Evolutionary conservation across 2,797 vertebrate genomes (phyloP), one percentile per base, ranked within the genome.

Genomic region (Octomys mimax): DNA sequence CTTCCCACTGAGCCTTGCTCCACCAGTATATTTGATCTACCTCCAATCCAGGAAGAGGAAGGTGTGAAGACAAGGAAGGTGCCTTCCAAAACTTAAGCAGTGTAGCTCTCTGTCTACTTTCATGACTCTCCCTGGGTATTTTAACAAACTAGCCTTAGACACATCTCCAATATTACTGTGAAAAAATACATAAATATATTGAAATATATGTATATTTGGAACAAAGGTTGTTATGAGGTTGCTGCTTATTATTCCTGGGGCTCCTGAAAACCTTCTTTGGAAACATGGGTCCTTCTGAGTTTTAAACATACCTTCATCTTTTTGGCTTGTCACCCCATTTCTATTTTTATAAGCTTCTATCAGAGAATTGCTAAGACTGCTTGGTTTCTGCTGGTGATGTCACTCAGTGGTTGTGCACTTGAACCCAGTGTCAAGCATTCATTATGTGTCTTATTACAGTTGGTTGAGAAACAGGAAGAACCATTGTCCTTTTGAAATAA

Each of bases 401-500:
- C 14, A n/a, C 71, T 5, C 11, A 0, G 6, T 16, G 73, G 28
- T 33, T 96, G 54, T 28, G 49, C 31, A 1, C 19, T 54, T 12
- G 68, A 12, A 62, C 64, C n/a, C 59, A 1, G 14, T 24, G 21
- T 85, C 36, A 31, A 73, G n/a, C 7, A 18, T 2, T n/a, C n/a
- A 14, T 19, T 28, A 5, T 46, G 26, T 78, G 16, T 82, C 79
- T 85, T 79, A 49, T 22, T 46, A 6, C 19, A 54, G 52, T 31
- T 57, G 73, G 7, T 39, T 26, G 2, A 68, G 49, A 84, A 87
- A 59, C 13, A 68, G 59, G 68, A 86, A 85, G 59, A 59, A 11
- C n/a, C 28, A 24, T 24, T 46, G 36, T 91, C 28, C 75, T 49
- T 92, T 83, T 87, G 71, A 80, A 95, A 49, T 81, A 57, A 95